A percentile compares a stretch with the other conserved stretches of the same genome.
Evolutionary conservation across 2,888 invertebrate species (phyloP).

Genomic region (Mactromeris polynyma): DNA sequence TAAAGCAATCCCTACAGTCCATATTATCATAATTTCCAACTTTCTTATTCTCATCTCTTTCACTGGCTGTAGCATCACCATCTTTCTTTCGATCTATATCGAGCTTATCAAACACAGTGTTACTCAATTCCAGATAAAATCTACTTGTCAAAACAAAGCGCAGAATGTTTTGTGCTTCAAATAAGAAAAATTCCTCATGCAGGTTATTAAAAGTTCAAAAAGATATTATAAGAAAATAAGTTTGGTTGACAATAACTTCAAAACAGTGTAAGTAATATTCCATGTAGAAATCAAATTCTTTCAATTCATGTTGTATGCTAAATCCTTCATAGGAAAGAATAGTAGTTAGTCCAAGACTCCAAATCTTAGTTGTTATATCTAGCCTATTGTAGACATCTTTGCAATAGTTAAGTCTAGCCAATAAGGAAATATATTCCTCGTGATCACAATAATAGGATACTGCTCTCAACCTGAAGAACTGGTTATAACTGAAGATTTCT

Average conservation of each 20-base stretch:
- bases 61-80: constrained; percentile 13
- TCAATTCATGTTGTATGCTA: neutral
- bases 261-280: neutral
- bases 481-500: neutral
- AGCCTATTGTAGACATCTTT: neutral
- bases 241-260: neutral
- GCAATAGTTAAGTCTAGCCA: neutral
- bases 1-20: constrained; percentile 5
- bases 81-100: neutral
- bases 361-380: neutral
- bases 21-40: constrained; percentile 32
- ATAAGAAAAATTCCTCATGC: neutral
- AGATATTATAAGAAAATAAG: too few relatives aligned
- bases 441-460: neutral
- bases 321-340: neutral
- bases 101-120: neutral
- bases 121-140: too few relatives aligned
- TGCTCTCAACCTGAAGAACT: neutral
- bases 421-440: too few relatives aligned
- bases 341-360: neutral
- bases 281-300: neutral
- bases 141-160: too few relatives aligned
- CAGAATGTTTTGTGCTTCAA: too few relatives aligned
- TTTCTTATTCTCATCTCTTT: constrained; percentile 29
- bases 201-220: neutral